Conservation (phyloP, 1,140 invertebrate species). For the Nasonia longicornis region DNA sequence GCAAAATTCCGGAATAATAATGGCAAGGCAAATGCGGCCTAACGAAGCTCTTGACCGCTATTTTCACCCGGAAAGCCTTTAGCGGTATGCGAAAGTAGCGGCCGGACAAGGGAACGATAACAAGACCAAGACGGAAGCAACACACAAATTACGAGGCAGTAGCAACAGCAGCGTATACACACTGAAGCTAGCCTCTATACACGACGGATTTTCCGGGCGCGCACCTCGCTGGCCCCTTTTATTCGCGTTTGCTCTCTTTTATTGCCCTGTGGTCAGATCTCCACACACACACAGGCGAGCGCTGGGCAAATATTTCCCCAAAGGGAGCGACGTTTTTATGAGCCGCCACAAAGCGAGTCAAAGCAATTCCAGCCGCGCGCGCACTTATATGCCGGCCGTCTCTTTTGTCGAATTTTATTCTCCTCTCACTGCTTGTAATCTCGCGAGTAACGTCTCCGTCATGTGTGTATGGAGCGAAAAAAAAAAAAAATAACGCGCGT, state of each 20-base stretch:
- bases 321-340: constrained; percentile 18
- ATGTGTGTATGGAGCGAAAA: neutral
- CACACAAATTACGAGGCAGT: neutral
- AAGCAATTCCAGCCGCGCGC: constrained; percentile 12
- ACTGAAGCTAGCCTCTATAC: neutral
- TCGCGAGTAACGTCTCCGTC: neutral
- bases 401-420: neutral
- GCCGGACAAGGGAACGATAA: neutral
- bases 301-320: constrained; percentile 17
- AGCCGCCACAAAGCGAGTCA: constrained; percentile 19
- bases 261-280: constrained; percentile 3
- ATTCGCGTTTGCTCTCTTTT: neutral
- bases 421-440: neutral
- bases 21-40: neutral
- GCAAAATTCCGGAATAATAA: neutral
- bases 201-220: neutral
- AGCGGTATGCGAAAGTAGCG: neutral
- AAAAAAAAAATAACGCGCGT: neutral
- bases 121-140: neutral
- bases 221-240: neutral
- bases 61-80: constrained; percentile 3
- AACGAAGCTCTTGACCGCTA: neutral
- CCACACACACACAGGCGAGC: neutral
- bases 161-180: neutral
- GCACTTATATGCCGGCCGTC: neutral